A percentile compares a stretch with the other conserved stretches of the same genome.
phyloP scores from a whole-genome alignment of 1,140 invertebrate genomes.

The Pissodes strobi region DNA sequence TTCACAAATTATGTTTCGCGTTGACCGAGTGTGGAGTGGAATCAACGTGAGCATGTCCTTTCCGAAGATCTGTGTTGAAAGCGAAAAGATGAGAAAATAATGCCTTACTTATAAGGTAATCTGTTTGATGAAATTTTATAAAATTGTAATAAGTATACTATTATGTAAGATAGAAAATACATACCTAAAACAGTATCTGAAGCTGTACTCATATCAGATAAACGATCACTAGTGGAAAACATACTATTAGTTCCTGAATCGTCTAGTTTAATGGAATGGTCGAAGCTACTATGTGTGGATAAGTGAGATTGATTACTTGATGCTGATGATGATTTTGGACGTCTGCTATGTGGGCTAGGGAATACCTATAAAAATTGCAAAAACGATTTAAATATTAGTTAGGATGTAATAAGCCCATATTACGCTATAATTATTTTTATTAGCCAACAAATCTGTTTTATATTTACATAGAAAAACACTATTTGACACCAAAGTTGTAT shows the following conservation, averaged over 20 bases:
- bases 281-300: constrained; percentile 31
- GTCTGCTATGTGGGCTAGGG: constrained; percentile 44
- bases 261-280: constrained; percentile 47
- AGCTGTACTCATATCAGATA: constrained; percentile 47
- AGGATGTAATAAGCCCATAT: background rate
- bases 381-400: background rate
- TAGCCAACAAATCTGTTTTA: no score
- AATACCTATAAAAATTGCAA: constrained; percentile 51
- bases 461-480: no score
- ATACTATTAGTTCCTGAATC: constrained; percentile 48
- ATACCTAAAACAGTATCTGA: constrained; percentile 50
- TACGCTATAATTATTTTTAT: background rate
- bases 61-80: no score
- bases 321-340: constrained; percentile 30
- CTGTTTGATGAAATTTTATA: no score
- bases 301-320: constrained; percentile 37
- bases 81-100: no score
- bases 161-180: no score
- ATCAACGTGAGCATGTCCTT: no score
- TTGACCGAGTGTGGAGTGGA: no score
- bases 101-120: no score
- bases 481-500: no score
- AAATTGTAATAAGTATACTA: no score
- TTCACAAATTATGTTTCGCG: no score
- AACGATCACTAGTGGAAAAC: constrained; percentile 47